Conservation (phyloP, 1,140 invertebrate species). For the Chironomus striatipennis region DNA sequence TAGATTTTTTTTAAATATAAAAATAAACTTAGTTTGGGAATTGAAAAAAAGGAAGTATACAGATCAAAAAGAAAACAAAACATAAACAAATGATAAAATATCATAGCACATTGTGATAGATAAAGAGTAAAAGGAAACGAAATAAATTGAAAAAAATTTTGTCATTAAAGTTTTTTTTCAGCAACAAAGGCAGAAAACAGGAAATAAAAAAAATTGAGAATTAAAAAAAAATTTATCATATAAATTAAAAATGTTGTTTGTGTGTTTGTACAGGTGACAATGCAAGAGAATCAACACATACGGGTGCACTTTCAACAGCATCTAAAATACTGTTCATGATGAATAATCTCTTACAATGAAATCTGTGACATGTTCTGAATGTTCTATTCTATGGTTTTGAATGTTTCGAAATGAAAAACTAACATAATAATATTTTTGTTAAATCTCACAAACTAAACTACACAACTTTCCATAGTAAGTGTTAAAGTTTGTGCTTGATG, state of each 20-base stretch:
- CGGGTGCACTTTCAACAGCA: neutral
- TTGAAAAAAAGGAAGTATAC: too few species aligned
- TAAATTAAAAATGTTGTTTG: neutral
- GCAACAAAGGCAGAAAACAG: neutral
- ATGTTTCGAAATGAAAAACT: neutral
- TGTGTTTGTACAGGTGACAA: neutral
- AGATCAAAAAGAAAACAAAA: too few species aligned
- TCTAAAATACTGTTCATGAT: neutral
- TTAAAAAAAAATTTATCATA: neutral
- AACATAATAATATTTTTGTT: slow-evolving; percentile 24
- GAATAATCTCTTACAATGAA: neutral
- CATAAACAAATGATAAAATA: too few species aligned
- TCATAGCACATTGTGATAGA: too few species aligned
- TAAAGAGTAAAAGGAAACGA: too few species aligned
- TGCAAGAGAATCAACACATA: neutral
- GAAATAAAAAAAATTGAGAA: slow-evolving; percentile 2
- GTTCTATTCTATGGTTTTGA: neutral
- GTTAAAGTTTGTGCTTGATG: too few species aligned
- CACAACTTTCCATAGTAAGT: too few species aligned
- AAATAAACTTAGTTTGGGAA: too few species aligned
- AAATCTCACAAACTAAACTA: too few species aligned
- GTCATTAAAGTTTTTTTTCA: too few species aligned
- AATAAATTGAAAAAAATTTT: too few species aligned
- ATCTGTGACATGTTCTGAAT: neutral
- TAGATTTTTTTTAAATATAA: too few species aligned